Evolutionary conservation across 2,113 vertebrate species (phyloP).

Genomic region (Brachypteracias leptosomus): DNA sequence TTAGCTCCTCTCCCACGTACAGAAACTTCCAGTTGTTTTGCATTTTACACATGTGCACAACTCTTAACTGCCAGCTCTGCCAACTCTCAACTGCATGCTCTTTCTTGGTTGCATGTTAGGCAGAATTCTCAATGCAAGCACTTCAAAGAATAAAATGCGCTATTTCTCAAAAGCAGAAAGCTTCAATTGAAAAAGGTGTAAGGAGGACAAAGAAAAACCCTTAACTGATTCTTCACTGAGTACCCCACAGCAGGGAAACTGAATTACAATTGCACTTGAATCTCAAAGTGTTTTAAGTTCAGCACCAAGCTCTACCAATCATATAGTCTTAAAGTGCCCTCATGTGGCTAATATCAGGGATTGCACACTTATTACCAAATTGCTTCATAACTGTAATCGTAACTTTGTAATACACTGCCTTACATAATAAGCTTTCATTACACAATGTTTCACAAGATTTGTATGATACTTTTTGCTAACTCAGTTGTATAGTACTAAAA

Average conservation of each 20-base stretch:
- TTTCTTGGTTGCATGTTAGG: neutral
- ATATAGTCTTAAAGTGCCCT: slow-evolving; percentile 40
- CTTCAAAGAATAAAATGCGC: neutral
- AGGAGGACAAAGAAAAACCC: neutral
- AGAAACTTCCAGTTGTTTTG: neutral
- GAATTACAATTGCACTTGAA: neutral
- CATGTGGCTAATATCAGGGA: slow-evolving; percentile 32
- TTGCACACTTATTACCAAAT: neutral
- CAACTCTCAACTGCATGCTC: too few species aligned
- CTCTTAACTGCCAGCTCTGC: neutral
- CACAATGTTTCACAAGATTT: neutral
- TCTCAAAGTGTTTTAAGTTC: neutral
- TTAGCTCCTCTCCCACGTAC: neutral
- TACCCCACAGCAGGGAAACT: neutral
- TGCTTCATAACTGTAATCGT: fast-evolving
- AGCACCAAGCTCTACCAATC: neutral
- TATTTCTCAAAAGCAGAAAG: neutral
- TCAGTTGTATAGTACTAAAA: neutral
- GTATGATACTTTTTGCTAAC: neutral
- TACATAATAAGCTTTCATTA: neutral
- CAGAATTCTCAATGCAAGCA: neutral
- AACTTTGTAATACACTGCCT: neutral
- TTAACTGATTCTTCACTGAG: neutral
- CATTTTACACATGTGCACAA: neutral
- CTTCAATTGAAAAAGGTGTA: neutral